phyloP scores from a whole-genome alignment of 1,140 invertebrate species.

The Asbolus verrucosus region DNA sequence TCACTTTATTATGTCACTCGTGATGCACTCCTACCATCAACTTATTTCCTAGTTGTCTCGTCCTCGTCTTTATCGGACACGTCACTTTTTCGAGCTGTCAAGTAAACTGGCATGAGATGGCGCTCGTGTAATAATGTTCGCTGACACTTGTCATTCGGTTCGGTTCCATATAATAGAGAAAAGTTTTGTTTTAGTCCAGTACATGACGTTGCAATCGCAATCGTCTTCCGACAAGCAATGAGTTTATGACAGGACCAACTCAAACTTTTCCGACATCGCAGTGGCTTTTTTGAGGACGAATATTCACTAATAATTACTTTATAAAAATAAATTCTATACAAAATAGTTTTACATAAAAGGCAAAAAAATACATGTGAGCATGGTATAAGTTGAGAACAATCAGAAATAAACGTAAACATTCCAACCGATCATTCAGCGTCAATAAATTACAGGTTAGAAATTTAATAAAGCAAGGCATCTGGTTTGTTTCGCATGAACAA shows the following conservation, averaged over 20 bases:
- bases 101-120: conserved; percentile 55
- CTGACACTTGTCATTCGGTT: conserved; percentile 59
- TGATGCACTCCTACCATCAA: conserved; percentile 4
- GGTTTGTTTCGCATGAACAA: conserved; percentile 51
- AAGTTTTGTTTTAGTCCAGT: conserved; percentile 58
- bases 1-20: conserved; percentile 5
- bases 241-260: conserved; percentile 19
- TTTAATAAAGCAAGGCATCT: conserved; percentile 55
- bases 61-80: conserved; percentile 48
- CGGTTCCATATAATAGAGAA: conserved; percentile 57
- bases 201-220: conserved; percentile 22
- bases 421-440: conserved; percentile 7
- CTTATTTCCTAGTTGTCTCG: conserved; percentile 37
- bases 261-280: conserved; percentile 24
- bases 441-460: conserved; percentile 46
- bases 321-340: too few relatives aligned
- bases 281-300: background rate
- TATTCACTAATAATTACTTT: conserved; percentile 7
- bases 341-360: too few relatives aligned
- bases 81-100: conserved; percentile 54
- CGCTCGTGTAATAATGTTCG: conserved; percentile 58
- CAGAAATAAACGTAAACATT: conserved; percentile 23
- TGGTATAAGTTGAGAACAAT: too few relatives aligned
- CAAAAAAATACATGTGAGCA: too few relatives aligned
- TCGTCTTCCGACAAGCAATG: conserved; percentile 36